A percentile compares a stretch with the other conserved stretches of the same genome.
phyloP scores from a whole-genome alignment of 2,888 invertebrate species.

The Zygaena filipendulae region DNA sequence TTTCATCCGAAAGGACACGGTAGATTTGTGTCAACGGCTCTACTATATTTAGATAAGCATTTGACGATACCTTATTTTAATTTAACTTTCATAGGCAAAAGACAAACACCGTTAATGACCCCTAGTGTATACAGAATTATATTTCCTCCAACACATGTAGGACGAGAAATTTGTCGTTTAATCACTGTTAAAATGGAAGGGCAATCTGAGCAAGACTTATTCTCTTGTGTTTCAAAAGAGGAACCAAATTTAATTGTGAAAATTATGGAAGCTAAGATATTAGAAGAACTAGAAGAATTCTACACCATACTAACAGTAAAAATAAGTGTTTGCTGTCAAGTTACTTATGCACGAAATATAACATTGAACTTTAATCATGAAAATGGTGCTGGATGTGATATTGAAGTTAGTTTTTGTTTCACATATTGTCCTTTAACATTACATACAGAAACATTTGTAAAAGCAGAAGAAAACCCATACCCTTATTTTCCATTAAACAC shows the following conservation, averaged over 20 bases:
- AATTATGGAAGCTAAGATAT: constrained; percentile 23
- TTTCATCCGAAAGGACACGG: constrained; percentile 50
- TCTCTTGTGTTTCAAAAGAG: constrained; percentile 34
- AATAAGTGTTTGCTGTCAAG: constrained; percentile 26
- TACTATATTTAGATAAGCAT: constrained; percentile 45
- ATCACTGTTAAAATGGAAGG: constrained; percentile 34
- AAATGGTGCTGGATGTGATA: constrained; percentile 39
- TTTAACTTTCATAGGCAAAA: constrained; percentile 45
- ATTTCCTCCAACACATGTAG: constrained; percentile 44
- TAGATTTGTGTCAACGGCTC: constrained; percentile 38
- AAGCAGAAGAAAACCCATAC: constrained; percentile 36
- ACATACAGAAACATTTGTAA: constrained; percentile 30
- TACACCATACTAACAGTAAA: constrained; percentile 33
- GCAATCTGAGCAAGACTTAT: constrained; percentile 25
- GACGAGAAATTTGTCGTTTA: constrained; percentile 22
- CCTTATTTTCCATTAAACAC: constrained; percentile 40
- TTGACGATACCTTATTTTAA: constrained; percentile 46
- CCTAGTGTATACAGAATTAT: constrained; percentile 36
- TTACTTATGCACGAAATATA: constrained; percentile 25
- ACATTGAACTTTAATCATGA: constrained; percentile 34
- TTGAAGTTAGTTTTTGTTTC: constrained; percentile 44
- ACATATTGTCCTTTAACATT: constrained; percentile 47
- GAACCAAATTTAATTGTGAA: constrained; percentile 28
- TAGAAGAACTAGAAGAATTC: constrained; percentile 18
- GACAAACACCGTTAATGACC: constrained; percentile 32